Conservation (phyloP, 2,113 vertebrate species). For the Sorex fumeus region DNA sequence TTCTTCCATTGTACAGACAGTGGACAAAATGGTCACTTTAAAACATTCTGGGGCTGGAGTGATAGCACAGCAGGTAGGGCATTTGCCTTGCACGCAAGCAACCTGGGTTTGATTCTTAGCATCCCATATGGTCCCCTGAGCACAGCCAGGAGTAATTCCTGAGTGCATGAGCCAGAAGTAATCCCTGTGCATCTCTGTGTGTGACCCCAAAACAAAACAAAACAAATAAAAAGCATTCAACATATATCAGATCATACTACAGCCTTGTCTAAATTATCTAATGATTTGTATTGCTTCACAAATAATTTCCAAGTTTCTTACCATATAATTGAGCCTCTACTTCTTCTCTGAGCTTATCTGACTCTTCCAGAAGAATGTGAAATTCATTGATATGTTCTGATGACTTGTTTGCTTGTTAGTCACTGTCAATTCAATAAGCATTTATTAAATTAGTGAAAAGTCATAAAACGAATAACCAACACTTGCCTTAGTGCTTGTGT, state of each 20-base stretch:
- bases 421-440: constrained; percentile 21
- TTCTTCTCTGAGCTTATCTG: background rate
- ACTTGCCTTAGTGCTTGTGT: background rate
- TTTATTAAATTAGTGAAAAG: constrained; percentile 22
- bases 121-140: too few relatives aligned
- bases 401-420: background rate
- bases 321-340: background rate
- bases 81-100: too few relatives aligned
- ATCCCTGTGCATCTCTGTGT: too few relatives aligned
- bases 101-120: too few relatives aligned
- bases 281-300: background rate
- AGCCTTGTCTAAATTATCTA: constrained; percentile 33
- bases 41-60: too few relatives aligned
- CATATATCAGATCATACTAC: background rate
- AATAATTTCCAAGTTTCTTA: constrained; percentile 11
- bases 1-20: background rate
- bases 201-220: too few relatives aligned
- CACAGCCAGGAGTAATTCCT: too few relatives aligned
- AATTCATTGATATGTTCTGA: constrained; percentile 5
- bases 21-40: constrained; percentile 7
- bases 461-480: constrained; percentile 33
- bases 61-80: too few relatives aligned
- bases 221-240: constrained; percentile 36
- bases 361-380: background rate
- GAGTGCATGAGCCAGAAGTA: too few relatives aligned